Conservation (phyloP, 1,140 invertebrate genomes). For the Apis laboriosa region DNA sequence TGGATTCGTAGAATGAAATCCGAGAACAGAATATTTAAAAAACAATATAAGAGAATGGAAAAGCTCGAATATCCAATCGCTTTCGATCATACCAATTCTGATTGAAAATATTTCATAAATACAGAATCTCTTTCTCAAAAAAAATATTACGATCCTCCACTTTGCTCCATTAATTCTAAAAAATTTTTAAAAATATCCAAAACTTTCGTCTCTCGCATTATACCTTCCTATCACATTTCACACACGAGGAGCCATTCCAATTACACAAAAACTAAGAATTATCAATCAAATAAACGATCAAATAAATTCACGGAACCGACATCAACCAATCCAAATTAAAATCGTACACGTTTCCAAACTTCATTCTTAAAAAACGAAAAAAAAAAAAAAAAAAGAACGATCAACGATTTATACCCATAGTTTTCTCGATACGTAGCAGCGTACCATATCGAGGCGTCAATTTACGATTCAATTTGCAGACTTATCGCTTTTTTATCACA, state of each 20-base stretch:
- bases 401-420: background rate
- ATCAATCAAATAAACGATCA: background rate
- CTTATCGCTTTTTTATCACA: constrained; percentile 4
- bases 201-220: no score
- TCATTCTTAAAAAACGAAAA: background rate
- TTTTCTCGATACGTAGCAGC: background rate
- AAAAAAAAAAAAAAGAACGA: background rate
- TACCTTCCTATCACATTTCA: no score
- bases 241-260: no score
- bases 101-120: background rate
- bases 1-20: constrained; percentile 10
- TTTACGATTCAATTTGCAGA: constrained; percentile 6
- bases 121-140: no score
- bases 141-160: no score
- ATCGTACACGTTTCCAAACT: background rate
- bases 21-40: background rate
- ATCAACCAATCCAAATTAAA: background rate
- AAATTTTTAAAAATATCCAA: no score
- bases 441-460: background rate
- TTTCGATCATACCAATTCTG: background rate
- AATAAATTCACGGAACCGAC: background rate
- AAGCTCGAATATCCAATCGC: background rate
- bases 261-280: no score
- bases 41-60: background rate
- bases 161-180: no score